Base-by-base conservation (phyloP, 2,797 vertebrate genomes). In the Borostomias antarcticus region DNA sequence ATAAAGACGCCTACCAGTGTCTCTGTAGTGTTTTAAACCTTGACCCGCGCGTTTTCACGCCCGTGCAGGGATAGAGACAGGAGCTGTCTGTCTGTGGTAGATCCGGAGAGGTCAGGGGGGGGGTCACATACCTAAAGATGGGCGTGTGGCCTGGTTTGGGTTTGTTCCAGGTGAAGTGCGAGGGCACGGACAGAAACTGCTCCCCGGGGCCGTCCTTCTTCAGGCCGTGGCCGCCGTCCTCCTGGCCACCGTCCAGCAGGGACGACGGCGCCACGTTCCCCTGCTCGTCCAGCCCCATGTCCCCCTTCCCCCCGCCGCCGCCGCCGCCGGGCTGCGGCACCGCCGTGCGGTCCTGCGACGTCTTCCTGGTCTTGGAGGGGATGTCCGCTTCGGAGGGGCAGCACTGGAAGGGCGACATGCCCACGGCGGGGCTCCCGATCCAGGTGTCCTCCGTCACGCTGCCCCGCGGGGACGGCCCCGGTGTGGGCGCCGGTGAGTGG, bases 131-230 rank as follows among this genome's bases (percentile, higher is more conserved):
- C 97, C 97, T 96, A 93, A 99, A 99, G 88, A 98, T 94, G 62
- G 97, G 97, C 47, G 96, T 95, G 66, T 98, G 97, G 72, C 97
- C 97, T 70, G 96, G 96, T 84, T 99, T 99, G 83, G 96, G 96
- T 92, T 98, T 99, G 94, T 93, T 99, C 97, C 97, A 98, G 35
- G 95, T 95, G 90, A 98, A 98, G 82, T 95, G 97, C 29, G 97
- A 97, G 78, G 97, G 97, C 82, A 99, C 97, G 32, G 96, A 96
- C 72, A 99, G 96, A 85, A 96, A 99, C 77, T 98, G 96, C 77
- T 99, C 97, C 82, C 93, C 94, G 0, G 93, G 87, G 63, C 93
- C 93, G 69, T 98, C 97, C 88, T 98, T 98, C 86, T 97, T 98
- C 88, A 96, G 87, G 68, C 89, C 69, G 73, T 95, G 95, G 58